Base-by-base conservation (phyloP, 2,113 vertebrate genomes). In the Columbina picui region DNA sequence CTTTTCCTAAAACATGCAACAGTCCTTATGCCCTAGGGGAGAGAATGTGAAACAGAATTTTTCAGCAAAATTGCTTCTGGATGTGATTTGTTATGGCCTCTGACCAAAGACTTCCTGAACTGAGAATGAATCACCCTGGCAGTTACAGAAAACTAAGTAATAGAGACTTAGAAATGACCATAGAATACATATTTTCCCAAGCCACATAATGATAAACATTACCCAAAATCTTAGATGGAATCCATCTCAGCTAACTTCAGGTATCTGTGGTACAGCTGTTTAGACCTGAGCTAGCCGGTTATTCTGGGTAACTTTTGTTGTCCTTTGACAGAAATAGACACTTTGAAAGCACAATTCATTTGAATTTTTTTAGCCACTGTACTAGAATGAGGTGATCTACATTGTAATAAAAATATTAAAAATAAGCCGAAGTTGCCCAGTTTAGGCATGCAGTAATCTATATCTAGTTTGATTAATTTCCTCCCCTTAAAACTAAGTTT, bases 61-160 rank as follows among this genome's bases (percentile, higher is more conserved):
- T 96, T 71, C 74, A 83, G 38, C 63, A 96, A 76, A 90, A 93
- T 63, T 86, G 29, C 34, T 91, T 29, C 57, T 81, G 59, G 38
- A 89, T 34, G 55, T 81, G 34, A 77, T 81, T 90, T 94, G 14
- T 26, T 79, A 50, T 34, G 30, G 41, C 30, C 55, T 78, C 29
- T 90, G 67, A 92, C 27, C 32, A 84, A 79, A 95, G 61, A 41
- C 56, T 84, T 89, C 27, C 39, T 71, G 61, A 87, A 94, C 13
- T 27, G 32, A 84, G 64, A 84, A 75, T 59, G 15, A 93, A 75
- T 79, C 52, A 83, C n/a, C 30, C 4, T 41, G 27, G 32, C 47
- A 91, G 22, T 65, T 70, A 71, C 3, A 68, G 49, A 94, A 87
- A 52, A 6, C 36, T 53, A 83, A 79, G 36, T 15, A 91, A 52